A percentile compares a stretch with the other conserved stretches of the same genome.
Conservation (phyloP, 1,140 invertebrate species). For the Zaprionus nigranus region DNA sequence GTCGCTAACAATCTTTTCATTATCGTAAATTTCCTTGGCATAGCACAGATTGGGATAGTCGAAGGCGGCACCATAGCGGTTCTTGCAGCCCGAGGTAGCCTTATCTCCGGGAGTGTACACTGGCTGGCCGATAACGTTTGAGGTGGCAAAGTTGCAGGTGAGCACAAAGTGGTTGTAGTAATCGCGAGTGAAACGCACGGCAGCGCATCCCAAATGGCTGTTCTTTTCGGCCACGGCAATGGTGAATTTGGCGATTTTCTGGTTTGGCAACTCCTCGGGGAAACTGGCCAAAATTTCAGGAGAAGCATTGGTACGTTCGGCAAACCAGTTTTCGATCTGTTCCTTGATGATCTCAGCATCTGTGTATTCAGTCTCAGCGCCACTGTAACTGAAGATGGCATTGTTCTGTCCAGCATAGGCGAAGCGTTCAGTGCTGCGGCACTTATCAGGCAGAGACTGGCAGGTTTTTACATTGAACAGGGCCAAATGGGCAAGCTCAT, state of each 20-base stretch:
- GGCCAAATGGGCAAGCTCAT: conserved; percentile 59
- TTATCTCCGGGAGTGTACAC: conserved; percentile 63
- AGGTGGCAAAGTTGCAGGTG: conserved; percentile 65
- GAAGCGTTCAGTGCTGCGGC: conserved; percentile 69
- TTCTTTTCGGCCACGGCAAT: conserved; percentile 66
- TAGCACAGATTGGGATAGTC: conserved; percentile 51
- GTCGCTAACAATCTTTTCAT: conserved; percentile 33
- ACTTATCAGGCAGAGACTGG: conserved; percentile 55
- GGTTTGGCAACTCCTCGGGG: conserved; percentile 59
- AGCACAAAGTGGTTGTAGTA: conserved; percentile 67
- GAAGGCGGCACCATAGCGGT: conserved; percentile 57
- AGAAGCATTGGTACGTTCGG: conserved; percentile 40
- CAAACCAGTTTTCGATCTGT: conserved; percentile 65
- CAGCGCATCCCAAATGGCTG: conserved; percentile 61
- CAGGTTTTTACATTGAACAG: conserved; percentile 55
- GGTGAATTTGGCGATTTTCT: conserved; percentile 58
- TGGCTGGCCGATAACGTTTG: conserved; percentile 59
- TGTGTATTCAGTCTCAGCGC: conserved; percentile 54
- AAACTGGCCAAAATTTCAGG: conserved; percentile 56
- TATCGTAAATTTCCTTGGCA: conserved; percentile 51
- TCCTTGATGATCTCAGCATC: conserved; percentile 62
- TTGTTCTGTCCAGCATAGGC: conserved; percentile 67
- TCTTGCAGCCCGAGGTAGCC: conserved; percentile 57
- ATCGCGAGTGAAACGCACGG: conserved; percentile 59
- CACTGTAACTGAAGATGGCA: conserved; percentile 66